These are phyloP conservation scores for Nannoperca australis DNA, from an alignment of 2,797 vertebrate genomes.

Conservation along the genomic window DNA sequence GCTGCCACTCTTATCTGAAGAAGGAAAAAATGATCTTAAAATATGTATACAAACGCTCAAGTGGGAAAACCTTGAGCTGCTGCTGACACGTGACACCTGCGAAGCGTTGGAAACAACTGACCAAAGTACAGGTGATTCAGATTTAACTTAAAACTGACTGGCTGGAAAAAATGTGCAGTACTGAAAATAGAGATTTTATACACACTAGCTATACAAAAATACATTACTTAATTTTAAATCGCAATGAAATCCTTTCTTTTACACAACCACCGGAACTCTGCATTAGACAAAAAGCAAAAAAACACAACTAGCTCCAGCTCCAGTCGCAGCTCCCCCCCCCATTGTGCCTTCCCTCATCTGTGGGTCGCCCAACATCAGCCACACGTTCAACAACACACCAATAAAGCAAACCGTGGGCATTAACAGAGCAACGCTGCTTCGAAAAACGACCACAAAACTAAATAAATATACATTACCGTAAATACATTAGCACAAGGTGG, in stretches of 20 bases:
- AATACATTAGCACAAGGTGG: slow-evolving; percentile 20
- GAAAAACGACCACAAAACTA: slow-evolving; percentile 39
- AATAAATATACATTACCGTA: slow-evolving; percentile 42
- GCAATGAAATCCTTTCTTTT: slow-evolving; percentile 48
- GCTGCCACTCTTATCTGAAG: not conserved
- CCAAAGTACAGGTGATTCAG: not conserved
- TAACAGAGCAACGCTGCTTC: slow-evolving; percentile 18
- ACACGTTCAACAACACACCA: slow-evolving; percentile 38
- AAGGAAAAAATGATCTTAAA: no score
- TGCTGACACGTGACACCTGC: no score
- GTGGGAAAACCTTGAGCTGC: no score
- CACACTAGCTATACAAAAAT: slow-evolving; percentile 77
- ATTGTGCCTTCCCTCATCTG: slow-evolving; percentile 2
- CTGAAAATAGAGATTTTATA: slow-evolving; percentile 67
- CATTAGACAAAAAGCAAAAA: not conserved
- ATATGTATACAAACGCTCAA: no score
- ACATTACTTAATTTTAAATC: slow-evolving; percentile 71
- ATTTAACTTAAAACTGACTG: slow-evolving; percentile 27
- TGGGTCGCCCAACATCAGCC: not conserved
- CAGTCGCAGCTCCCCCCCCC: no score
- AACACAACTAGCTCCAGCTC: no score
- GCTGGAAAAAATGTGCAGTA: slow-evolving; percentile 31
- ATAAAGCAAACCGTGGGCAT: slow-evolving; percentile 23
- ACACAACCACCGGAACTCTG: slow-evolving; percentile 43
- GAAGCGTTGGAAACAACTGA: slow-evolving; percentile 1